phyloP scores from a whole-genome alignment of 2,113 vertebrate species.

The Narcine bancroftii region DNA sequence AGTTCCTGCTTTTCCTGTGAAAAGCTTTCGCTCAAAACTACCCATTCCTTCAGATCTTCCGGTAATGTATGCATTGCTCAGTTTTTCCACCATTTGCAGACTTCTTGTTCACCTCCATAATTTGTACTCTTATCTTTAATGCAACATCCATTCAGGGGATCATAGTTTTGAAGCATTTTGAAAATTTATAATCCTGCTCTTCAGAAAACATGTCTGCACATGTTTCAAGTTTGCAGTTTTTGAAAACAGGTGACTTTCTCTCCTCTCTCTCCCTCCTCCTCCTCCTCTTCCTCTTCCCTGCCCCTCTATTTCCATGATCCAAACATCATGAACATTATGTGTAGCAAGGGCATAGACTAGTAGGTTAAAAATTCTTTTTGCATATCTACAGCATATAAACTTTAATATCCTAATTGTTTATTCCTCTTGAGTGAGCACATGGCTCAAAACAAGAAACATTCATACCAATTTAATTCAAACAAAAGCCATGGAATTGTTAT shows the following conservation, averaged over 20 bases:
- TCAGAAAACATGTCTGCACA: background rate
- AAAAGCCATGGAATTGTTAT: background rate
- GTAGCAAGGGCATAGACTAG: background rate
- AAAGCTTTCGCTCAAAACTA: no score
- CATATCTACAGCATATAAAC: background rate
- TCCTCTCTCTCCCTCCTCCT: no score
- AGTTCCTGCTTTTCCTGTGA: no score
- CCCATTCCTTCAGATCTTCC: no score
- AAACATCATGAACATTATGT: no score
- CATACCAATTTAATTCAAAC: background rate
- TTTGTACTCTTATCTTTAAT: no score
- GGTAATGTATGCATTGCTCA: no score
- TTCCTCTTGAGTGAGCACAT: background rate
- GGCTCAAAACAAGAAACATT: background rate
- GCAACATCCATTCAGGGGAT: background rate
- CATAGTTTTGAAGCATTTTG: background rate
- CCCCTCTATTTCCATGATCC: no score
- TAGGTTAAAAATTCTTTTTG: background rate
- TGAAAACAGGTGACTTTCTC: background rate
- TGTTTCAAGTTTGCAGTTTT: background rate
- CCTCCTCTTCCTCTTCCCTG: no score
- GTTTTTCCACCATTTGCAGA: no score
- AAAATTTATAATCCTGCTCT: background rate
- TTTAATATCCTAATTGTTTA: background rate
- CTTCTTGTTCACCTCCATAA: no score